phyloP scores from a whole-genome alignment of 2,797 vertebrate species.

The Delichon dasypus region DNA sequence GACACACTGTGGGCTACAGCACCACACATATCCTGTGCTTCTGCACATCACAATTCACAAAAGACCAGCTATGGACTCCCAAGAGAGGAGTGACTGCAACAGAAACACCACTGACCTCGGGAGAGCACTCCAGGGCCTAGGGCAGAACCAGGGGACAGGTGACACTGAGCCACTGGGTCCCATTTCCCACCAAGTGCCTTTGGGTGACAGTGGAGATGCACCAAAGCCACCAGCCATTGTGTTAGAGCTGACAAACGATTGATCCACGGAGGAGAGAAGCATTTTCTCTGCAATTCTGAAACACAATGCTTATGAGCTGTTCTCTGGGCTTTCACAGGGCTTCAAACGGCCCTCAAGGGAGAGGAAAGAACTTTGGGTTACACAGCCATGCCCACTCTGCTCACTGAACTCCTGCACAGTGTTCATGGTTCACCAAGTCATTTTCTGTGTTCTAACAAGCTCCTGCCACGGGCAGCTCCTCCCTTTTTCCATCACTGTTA shows the following conservation, averaged over 20 bases:
- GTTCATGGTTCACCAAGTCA: background rate
- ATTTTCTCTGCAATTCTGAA: constrained; percentile 5
- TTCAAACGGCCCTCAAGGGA: background rate
- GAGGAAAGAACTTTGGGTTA: background rate
- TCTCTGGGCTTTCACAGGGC: constrained; percentile 5
- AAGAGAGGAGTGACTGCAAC: background rate
- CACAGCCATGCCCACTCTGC: background rate
- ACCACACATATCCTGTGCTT: background rate
- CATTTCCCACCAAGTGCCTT: background rate
- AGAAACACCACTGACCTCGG: background rate
- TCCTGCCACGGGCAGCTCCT: background rate
- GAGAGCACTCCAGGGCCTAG: background rate
- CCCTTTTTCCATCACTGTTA: background rate
- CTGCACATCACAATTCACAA: background rate
- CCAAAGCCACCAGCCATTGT: background rate
- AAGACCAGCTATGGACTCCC: background rate
- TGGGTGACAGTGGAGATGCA: background rate
- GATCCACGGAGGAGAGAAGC: background rate
- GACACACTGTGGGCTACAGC: background rate
- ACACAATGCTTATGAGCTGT: background rate
- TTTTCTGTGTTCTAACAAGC: background rate
- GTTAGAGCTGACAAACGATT: background rate
- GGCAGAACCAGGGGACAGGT: background rate
- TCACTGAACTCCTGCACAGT: background rate
- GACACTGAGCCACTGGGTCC: background rate